Conservation (phyloP, 2,113 vertebrate genomes). For the Dolichallabes microphthalmus region DNA sequence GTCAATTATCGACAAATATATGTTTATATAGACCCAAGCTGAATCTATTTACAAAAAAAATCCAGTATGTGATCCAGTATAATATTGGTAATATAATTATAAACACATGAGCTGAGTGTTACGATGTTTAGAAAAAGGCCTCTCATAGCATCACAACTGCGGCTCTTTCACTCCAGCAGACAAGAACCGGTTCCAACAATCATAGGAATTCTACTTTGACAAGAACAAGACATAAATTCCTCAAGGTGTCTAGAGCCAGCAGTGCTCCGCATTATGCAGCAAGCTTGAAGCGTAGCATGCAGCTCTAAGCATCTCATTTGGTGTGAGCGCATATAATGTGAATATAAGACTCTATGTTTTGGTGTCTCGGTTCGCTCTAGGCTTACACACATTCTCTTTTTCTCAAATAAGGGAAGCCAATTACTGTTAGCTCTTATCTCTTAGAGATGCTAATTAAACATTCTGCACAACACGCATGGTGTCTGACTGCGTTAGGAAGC, state of each 20-base stretch:
- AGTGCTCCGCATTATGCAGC: conserved; percentile 71
- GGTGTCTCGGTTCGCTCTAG: conserved; percentile 46
- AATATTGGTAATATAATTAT: conserved; percentile 23
- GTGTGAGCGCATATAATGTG: conserved; percentile 34
- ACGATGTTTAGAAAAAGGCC: conserved; percentile 38
- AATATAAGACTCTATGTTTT: conserved; percentile 39
- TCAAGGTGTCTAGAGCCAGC: conserved; percentile 72
- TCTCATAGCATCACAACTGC: conserved; percentile 37
- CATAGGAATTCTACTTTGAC: conserved; percentile 70
- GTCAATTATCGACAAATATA: not conserved
- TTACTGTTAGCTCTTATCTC: conserved; percentile 21
- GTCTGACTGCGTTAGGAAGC: conserved; percentile 71
- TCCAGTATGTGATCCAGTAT: not conserved
- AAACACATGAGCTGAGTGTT: conserved; percentile 18
- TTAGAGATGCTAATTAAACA: conserved; percentile 51
- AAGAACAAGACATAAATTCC: conserved; percentile 75
- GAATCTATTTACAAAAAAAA: not conserved
- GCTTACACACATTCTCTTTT: conserved; percentile 54
- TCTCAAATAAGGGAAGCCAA: conserved; percentile 54
- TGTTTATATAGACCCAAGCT: not conserved
- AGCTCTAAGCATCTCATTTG: conserved; percentile 50
- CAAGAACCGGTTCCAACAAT: conserved; percentile 62
- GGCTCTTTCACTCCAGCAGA: conserved; percentile 51
- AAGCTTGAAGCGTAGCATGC: conserved; percentile 55
- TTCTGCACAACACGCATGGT: conserved; percentile 64